Evolutionary conservation across 1,140 invertebrate genomes (phyloP), one percentile per base, ranked within the genome.

Genomic region (Drosophila fuyamai): DNA sequence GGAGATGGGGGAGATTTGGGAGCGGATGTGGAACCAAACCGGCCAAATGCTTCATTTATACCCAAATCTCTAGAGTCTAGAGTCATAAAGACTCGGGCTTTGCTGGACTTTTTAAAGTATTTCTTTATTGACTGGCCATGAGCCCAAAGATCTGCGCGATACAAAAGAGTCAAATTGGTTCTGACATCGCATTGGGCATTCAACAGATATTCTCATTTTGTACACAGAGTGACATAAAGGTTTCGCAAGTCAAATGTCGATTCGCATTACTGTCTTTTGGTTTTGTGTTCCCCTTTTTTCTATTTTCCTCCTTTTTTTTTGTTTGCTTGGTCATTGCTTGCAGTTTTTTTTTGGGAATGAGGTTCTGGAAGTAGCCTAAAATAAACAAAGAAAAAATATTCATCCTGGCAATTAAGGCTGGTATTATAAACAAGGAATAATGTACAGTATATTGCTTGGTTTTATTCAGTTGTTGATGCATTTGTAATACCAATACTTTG

Each of bases 41-140:
- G 27, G 53, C 40, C 54, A 41, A 35, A 35, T 51, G 48, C 48
- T 51, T 51, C 48, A 51, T 51, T 51, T 51, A 51, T 63, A 44
- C 59, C 55, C 60, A 63, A 63, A 63, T 63, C 60, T 35, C 54
- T 56, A n/a, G 54, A 62, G 29, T 23, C 54, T 56, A 10, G 54
- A 62, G 29, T 57, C 29, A 56, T 32, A 62, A 62, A 41, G 54
- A 32, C 5, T n/a, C 9, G 53, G 53, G 59, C 53, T 58, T 32
- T 40, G 59, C 0, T n/a, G 1, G 14, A 55, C 35, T 56, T 41
- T 60, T 60, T 59, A 43, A 63, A 60, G 60, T 35, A 63, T 59
- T 43, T 59, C 29, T 43, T 23, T 23, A 43, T 43, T 29, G 38
- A 53, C 50, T 53, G 13, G 35, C 38, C 4, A 10, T 14, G 58